Evolutionary conservation across 2,888 invertebrate genomes (phyloP), one percentile per base, ranked within the genome.

Genomic region (Andrena hattorfiana): DNA sequence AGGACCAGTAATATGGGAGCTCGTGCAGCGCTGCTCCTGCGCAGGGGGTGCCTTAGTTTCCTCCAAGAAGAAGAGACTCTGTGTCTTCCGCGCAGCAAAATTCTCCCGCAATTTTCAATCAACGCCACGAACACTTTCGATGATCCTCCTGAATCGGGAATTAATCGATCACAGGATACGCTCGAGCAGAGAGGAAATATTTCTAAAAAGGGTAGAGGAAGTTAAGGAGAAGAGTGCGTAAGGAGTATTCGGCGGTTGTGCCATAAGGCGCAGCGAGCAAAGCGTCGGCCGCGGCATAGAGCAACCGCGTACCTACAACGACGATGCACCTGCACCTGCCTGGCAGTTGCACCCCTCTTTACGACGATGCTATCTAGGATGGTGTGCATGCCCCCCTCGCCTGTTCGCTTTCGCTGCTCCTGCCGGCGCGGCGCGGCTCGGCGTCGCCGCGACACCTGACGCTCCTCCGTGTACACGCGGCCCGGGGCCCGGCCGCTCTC

Each of bases 331-430:
- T 93, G 93, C 93, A 87, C 87, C 90, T 89, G 87, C 90, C 85
- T 84, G 90, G 87, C 93, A 90, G 92, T 92, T 92, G 91, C 92
- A 91, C 89, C 92, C 92, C 92, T 89, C 91, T 91, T 89, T 84
- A 90, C 86, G 90, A 92, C 92, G 93, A 93, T 93, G 89, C 90
- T 93, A 93, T 93, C 93, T 92, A 90, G 90, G 88, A 89, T 86
- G 85, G 84, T 83, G 77, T 80, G 82, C 59, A 72, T 80, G 81
- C 85, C 81, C 81, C 92, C 91, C 92, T 92, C 92, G 82, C 73
- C 63, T 81, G 72, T 56, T 81, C 81, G 80, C 81, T 81, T 81
- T 81, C 81, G 70, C 48, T 68, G 83, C 78, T 75, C 64, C 71
- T 78, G 78, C 83, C 82, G 84, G 82, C 79, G 80, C 72, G 35